These are phyloP conservation scores for Nipponacmea schrenckii DNA, from an alignment of 2,888 invertebrate genomes.

Conservation along the genomic window DNA sequence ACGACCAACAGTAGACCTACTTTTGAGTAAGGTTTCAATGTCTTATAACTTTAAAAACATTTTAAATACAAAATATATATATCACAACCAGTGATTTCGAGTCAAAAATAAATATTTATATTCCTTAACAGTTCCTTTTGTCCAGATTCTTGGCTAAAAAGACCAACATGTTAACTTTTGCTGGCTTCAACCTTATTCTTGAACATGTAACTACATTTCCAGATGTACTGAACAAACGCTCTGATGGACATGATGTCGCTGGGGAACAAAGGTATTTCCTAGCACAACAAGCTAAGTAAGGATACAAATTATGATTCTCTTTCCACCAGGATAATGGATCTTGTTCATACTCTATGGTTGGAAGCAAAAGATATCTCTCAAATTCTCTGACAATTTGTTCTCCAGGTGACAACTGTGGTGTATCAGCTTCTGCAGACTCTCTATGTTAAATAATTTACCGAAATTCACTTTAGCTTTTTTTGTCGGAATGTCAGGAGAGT, in stretches of 20 bases:
- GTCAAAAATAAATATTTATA: too few relatives aligned
- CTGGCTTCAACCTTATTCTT: too few relatives aligned
- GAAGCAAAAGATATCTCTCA: background rate
- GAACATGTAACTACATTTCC: background rate
- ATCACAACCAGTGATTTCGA: too few relatives aligned
- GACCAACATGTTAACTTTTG: too few relatives aligned
- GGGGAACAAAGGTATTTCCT: background rate
- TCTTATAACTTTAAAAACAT: too few relatives aligned
- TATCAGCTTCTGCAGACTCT: background rate
- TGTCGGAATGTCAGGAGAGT: background rate
- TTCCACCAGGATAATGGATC: background rate
- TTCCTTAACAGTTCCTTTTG: too few relatives aligned
- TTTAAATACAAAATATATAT: too few relatives aligned
- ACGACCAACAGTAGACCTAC: too few relatives aligned
- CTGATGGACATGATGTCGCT: conserved; percentile 1
- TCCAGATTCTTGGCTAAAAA: background rate
- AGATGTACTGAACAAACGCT: background rate
- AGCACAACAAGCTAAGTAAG: background rate
- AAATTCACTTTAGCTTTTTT: background rate
- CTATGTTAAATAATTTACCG: background rate
- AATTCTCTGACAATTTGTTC: background rate
- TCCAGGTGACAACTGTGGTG: background rate
- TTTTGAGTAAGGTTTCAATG: too few relatives aligned
- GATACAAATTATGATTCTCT: background rate
- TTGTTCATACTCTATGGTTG: background rate